Conservation (phyloP, 2,113 vertebrate genomes). For the Turnix velox region DNA sequence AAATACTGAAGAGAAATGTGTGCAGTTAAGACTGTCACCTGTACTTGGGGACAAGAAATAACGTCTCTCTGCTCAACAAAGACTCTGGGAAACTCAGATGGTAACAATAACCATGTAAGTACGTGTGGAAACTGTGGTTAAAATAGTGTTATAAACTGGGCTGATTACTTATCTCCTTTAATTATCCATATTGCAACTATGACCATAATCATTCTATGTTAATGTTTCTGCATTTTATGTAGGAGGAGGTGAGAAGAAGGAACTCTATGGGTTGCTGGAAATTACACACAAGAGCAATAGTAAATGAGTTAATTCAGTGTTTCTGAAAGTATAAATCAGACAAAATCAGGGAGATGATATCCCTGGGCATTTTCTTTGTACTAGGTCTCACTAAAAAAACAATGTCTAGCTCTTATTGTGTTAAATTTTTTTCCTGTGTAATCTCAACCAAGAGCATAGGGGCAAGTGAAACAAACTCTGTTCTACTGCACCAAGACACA, state of each 20-base stretch:
- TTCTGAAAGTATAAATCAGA: not conserved
- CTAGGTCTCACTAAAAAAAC: not conserved
- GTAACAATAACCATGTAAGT: accelerated
- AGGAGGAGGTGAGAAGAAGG: not conserved
- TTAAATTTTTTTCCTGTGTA: not conserved
- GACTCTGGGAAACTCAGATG: not conserved
- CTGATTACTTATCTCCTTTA: not conserved
- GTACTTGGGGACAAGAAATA: not conserved
- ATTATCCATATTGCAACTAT: not conserved
- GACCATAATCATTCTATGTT: not conserved
- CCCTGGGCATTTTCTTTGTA: not conserved
- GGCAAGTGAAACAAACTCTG: not conserved
- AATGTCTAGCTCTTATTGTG: not conserved
- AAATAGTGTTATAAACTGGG: not conserved
- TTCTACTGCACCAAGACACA: not conserved
- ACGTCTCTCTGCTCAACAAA: not conserved
- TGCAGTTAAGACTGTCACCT: not conserved
- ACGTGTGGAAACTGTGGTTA: not conserved
- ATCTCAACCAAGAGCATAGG: not conserved
- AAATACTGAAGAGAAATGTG: not conserved
- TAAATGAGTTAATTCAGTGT: not conserved
- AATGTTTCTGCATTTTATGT: not conserved
- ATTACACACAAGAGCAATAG: not conserved
- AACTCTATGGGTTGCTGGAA: not conserved
- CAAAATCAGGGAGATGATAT: not conserved